A percentile compares a stretch with the other conserved stretches of the same genome.
Conservation (phyloP, 2,888 invertebrate species). For the Andricus quercusramuli region DNA sequence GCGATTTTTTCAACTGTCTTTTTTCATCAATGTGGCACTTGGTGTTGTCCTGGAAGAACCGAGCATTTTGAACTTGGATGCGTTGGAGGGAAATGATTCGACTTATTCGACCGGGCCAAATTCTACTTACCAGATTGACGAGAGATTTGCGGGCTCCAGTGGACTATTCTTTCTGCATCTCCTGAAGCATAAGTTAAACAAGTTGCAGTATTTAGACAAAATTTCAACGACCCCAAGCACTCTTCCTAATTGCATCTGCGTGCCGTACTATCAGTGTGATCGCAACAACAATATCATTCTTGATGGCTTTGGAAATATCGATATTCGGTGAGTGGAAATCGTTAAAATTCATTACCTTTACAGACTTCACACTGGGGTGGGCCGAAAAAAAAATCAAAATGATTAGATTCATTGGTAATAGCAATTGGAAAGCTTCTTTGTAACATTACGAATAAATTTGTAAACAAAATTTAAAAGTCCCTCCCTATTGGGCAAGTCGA, state of each 20-base stretch:
- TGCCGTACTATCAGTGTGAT: constrained; percentile 88
- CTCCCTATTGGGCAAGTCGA: no score
- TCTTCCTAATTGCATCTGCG: constrained; percentile 83
- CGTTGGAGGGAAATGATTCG: neutral
- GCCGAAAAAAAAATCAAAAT: no score
- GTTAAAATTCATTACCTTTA: no score
- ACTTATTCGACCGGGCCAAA: neutral
- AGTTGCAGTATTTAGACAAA: constrained; percentile 30
- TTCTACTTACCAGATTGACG: neutral
- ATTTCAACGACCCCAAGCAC: neutral
- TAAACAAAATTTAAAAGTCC: no score
- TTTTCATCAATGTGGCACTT: neutral
- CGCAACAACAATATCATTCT: constrained; percentile 83
- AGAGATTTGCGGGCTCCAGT: constrained; percentile 10
- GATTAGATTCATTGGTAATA: no score
- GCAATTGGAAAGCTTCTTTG: no score
- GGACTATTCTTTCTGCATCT: constrained; percentile 45
- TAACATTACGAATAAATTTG: no score
- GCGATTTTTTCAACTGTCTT: neutral
- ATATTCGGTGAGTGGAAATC: constrained; percentile 81
- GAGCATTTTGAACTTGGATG: neutral
- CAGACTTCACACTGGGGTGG: no score
- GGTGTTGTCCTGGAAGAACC: neutral
- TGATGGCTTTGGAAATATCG: constrained; percentile 87
- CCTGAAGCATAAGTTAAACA: constrained; percentile 48